A percentile compares a stretch with the other conserved stretches of the same genome.
These are phyloP conservation scores for Tetropium fuscum DNA, from an alignment of 2,888 invertebrate species.

Conservation along the genomic window DNA sequence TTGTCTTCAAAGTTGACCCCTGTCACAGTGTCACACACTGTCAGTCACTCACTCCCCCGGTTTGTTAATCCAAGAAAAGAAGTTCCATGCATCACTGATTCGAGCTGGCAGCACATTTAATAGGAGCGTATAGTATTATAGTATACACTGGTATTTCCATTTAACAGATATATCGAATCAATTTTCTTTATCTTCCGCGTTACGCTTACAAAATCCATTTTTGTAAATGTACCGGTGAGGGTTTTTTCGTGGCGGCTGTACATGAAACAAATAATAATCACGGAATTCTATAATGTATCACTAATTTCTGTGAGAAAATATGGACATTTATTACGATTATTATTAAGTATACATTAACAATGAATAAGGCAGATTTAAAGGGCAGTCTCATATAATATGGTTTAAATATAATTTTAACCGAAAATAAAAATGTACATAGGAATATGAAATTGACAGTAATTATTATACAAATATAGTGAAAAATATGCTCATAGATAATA, in stretches of 20 bases:
- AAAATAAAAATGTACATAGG: too few species aligned
- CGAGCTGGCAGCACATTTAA: constrained; percentile 18
- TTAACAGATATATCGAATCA: constrained; percentile 30
- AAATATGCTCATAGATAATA: too few species aligned
- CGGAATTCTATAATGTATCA: neutral
- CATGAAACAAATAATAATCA: neutral
- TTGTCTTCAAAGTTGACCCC: constrained; percentile 42
- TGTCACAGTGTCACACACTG: constrained; percentile 41
- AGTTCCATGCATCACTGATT: constrained; percentile 31
- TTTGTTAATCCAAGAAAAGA: constrained; percentile 42
- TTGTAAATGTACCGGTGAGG: neutral
- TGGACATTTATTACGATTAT: too few species aligned
- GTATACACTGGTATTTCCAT: constrained; percentile 21
- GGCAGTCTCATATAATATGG: too few species aligned
- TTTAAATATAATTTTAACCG: too few species aligned
- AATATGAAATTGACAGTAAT: too few species aligned
- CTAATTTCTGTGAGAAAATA: constrained; percentile 10
- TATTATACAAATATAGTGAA: too few species aligned
- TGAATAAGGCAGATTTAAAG: too few species aligned
- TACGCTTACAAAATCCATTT: constrained; percentile 14
- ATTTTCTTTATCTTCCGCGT: constrained; percentile 25
- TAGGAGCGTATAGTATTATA: constrained; percentile 17
- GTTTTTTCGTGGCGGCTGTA: neutral
- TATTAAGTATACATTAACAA: too few species aligned
- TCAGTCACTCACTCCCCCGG: constrained; percentile 45